These are phyloP conservation scores for Paraescarpia echinospica DNA, from an alignment of 1,140 invertebrate genomes.

Conservation along the genomic window DNA sequence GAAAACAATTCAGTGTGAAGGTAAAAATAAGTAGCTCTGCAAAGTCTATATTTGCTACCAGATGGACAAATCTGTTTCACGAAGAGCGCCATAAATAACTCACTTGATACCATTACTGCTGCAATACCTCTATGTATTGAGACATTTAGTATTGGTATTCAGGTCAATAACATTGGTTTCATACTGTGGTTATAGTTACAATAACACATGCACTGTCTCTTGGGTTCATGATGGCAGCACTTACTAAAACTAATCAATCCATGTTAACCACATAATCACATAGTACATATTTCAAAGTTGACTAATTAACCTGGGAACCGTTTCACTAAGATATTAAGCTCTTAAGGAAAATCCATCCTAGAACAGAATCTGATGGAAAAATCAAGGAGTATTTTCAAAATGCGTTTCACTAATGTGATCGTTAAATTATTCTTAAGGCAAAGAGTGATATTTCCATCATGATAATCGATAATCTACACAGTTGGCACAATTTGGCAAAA, in stretches of 20 bases:
- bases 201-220: background rate
- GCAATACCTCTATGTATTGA: background rate
- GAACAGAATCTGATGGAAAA: too few relatives aligned
- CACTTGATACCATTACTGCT: background rate
- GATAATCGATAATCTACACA: too few relatives aligned
- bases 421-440: too few relatives aligned
- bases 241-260: background rate
- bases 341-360: too few relatives aligned
- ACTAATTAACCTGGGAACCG: constrained; percentile 6
- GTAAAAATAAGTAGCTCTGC: background rate
- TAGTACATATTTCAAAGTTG: background rate
- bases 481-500: too few relatives aligned
- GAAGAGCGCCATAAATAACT: background rate
- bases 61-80: background rate
- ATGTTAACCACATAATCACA: background rate
- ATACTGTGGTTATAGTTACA: background rate
- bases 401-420: too few relatives aligned
- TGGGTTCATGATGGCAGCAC: background rate
- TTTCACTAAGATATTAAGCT: too few relatives aligned
- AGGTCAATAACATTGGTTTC: background rate
- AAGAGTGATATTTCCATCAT: too few relatives aligned
- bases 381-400: too few relatives aligned
- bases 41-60: background rate
- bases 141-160: background rate
- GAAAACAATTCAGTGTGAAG: too few relatives aligned